Base-by-base conservation (phyloP, 92 coral and sea anemone genomes). In the Scolanthus callimorphus region DNA sequence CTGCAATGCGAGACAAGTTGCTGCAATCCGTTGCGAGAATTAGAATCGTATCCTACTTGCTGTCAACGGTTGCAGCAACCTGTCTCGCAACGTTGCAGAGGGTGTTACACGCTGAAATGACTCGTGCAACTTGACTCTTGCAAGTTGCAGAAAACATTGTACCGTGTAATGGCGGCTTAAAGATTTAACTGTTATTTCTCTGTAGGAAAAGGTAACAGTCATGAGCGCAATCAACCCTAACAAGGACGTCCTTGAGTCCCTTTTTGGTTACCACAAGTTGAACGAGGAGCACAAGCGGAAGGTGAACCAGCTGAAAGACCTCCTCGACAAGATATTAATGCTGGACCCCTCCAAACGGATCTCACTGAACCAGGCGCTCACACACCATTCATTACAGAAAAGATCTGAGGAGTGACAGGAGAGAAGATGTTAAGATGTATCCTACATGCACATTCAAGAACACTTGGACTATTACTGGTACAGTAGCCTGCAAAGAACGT, bases 341-440 rank as follows among this genome's bases (percentile, higher is more conserved):
- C 49, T 92, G 65, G 98, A 92, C 59, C 98, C 98, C 12, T 82
- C 85, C 26, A 92, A 92, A 63, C 60, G 98, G 49, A 66, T 92
- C 49, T 90, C 96, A 0, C 80, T 92, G 52, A 92, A 89, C 60
- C 97, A 92, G 72, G 98, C 98, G 31, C 85, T 92, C 59, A 76
- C 96, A 50, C 98, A 92, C 67, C 98, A 15, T 92, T 92, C 80
- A 92, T 92, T 85, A 92, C 98, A 20, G 98, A 92, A 57, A 92
- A 90, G 91, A 91, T 92, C 62, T 88, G 77, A 81, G 70, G 50
- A n/a, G n/a, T n/a, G 58, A 55, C n/a, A 34, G 78, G 68, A 15
- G 27, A 29, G 44, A 34, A 51, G 57, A 25, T 22, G 57, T 25
- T 20, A 49, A 59, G 69, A 49, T 15, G 19, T 48, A 24, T 21